Conservation (phyloP, 2,113 vertebrate genomes). For the Paradisaea rubra region DNA sequence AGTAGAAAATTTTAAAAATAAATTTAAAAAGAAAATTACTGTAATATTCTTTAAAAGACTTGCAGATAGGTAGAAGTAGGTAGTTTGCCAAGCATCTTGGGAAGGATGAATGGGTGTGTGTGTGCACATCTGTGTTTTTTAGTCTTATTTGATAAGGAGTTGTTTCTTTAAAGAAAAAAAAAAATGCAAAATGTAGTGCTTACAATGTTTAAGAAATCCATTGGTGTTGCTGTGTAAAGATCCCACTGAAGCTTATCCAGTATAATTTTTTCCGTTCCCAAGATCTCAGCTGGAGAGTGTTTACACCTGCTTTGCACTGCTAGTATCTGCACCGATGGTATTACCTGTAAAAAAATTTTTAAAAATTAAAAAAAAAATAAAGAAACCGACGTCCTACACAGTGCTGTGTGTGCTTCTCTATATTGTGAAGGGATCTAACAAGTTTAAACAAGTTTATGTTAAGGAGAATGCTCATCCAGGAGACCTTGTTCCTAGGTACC, state of each 20-base stretch:
- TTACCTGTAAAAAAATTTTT: slow-evolving; percentile 74
- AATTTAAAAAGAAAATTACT: neutral
- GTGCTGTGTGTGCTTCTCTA: slow-evolving; percentile 14
- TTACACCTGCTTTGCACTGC: slow-evolving; percentile 77
- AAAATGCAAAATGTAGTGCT: slow-evolving; percentile 52
- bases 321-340: slow-evolving; percentile 78
- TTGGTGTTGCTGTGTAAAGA: slow-evolving; percentile 77
- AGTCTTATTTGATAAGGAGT: slow-evolving; percentile 55
- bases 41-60: slow-evolving; percentile 33
- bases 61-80: slow-evolving; percentile 11
- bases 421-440: neutral
- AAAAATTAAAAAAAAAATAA: slow-evolving; percentile 54
- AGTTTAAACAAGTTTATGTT: neutral
- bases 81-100: neutral
- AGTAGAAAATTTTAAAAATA: neutral
- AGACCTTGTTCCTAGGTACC: neutral
- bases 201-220: slow-evolving; percentile 85
- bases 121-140: slow-evolving; percentile 54
- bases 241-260: slow-evolving; percentile 85
- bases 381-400: slow-evolving; percentile 51
- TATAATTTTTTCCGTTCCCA: slow-evolving; percentile 84
- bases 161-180: slow-evolving; percentile 39
- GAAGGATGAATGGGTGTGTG: neutral
- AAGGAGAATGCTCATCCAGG: neutral
- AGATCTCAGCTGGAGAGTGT: slow-evolving; percentile 81